Evolutionary conservation across 2,113 vertebrate species (phyloP).

Genomic region (Felis catus): F.catus_Fca126_mat1.0 CM031424.1:40600501-40601000

Average conservation of each 20-base stretch:
- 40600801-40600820: constrained; percentile 12
- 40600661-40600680: background rate
- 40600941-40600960: background rate
- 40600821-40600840: background rate
- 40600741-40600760: background rate
- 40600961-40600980: background rate
- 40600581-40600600: background rate
- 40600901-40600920: background rate
- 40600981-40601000: background rate
- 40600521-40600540: background rate
- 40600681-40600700: background rate
- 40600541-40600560: background rate
- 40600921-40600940: background rate
- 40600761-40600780: background rate
- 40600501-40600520: background rate
- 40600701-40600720: background rate
- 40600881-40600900: background rate
- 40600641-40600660: background rate
- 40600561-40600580: background rate
- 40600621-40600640: background rate
- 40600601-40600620: background rate
- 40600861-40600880: background rate
- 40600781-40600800: background rate
- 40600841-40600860: background rate
- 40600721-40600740: background rate